These are phyloP conservation scores for Sturnus vulgaris DNA, from an alignment of 2,113 vertebrate genomes.

Conservation along the genomic window DNA sequence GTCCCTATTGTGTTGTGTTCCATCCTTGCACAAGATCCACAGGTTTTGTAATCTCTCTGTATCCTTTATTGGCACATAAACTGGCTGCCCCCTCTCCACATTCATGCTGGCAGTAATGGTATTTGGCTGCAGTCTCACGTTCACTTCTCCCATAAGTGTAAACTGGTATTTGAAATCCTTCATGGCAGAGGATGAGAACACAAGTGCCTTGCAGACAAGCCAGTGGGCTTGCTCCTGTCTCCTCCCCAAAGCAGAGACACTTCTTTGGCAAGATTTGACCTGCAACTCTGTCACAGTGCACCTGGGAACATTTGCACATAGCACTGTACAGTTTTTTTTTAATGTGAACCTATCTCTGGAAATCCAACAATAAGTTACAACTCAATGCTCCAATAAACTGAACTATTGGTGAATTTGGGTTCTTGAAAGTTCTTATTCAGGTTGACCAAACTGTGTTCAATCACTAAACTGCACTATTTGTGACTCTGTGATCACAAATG, in stretches of 20 bases:
- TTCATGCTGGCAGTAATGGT: neutral
- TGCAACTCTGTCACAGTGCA: neutral
- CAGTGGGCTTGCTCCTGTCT: neutral
- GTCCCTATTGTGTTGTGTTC: neutral
- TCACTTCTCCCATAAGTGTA: neutral
- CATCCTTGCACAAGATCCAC: neutral
- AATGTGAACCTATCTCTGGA: neutral
- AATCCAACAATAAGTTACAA: neutral
- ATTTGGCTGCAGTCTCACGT: neutral
- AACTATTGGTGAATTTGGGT: neutral
- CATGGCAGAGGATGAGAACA: neutral
- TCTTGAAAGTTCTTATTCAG: neutral
- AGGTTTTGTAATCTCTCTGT: neutral
- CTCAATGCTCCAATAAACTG: neutral
- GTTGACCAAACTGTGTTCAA: too few species aligned
- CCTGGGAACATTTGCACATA: too few species aligned
- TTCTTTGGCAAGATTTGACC: neutral
- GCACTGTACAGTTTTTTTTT: neutral
- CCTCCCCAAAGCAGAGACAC: neutral
- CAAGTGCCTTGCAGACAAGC: neutral
- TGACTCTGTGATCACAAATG: neutral
- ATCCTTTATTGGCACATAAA: neutral
- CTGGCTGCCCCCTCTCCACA: accelerated
- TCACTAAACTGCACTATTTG: neutral
- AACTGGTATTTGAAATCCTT: neutral